A percentile compares a stretch with the other conserved stretches of the same genome.
These are phyloP conservation scores for Amaurobius ferox DNA, from an alignment of 2,888 invertebrate species.

Conservation along the genomic window DNA sequence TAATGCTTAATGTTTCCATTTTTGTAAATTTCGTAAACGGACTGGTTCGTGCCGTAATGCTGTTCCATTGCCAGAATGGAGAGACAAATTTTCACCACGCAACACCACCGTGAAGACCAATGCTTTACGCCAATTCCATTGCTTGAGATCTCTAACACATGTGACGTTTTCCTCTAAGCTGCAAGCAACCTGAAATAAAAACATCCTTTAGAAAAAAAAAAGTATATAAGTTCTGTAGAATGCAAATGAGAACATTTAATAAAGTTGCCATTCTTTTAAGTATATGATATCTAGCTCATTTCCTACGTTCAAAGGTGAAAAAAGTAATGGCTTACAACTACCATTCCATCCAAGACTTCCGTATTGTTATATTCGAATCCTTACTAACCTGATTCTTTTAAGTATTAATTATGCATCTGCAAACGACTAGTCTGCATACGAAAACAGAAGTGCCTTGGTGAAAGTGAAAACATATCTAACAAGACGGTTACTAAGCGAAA, in stretches of 20 bases:
- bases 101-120: too few relatives aligned
- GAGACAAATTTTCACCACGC: too few relatives aligned
- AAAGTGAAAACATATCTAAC: not conserved
- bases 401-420: not conserved
- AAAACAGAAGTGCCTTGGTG: not conserved
- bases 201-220: too few relatives aligned
- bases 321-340: not conserved
- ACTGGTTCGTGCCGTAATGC: conserved; percentile 14
- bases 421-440: not conserved
- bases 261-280: not conserved
- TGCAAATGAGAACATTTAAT: too few relatives aligned
- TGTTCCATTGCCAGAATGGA: conserved; percentile 3
- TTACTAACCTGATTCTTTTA: not conserved
- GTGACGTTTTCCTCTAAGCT: not conserved
- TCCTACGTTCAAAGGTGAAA: not conserved
- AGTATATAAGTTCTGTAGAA: too few relatives aligned
- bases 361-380: not conserved
- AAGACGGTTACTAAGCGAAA: not conserved
- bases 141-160: too few relatives aligned
- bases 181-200: not conserved
- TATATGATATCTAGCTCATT: not conserved
- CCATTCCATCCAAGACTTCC: not conserved
- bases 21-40: conserved; percentile 41
- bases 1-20: conserved; percentile 36
- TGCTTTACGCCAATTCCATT: too few relatives aligned